Evolutionary conservation across 2,113 vertebrate genomes (phyloP).

Genomic region (Ammodytes dubius): DNA sequence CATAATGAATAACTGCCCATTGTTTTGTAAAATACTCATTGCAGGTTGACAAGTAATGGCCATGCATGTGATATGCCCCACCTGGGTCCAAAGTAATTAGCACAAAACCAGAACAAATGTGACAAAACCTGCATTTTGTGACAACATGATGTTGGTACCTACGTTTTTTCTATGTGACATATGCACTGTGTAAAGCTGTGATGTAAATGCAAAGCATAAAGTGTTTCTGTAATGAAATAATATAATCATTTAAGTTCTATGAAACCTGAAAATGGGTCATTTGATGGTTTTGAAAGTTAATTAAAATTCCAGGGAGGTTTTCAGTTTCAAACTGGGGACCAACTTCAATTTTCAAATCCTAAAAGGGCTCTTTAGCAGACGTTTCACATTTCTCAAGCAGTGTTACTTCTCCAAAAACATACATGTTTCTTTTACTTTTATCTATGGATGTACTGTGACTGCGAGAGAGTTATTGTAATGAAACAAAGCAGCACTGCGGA

Average conservation of each 20-base stretch:
- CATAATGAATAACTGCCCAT: not conserved
- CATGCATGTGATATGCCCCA: no score
- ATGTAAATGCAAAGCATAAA: no score
- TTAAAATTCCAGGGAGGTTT: slow-evolving; percentile 9
- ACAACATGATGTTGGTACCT: not conserved
- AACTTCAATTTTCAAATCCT: slow-evolving; percentile 13
- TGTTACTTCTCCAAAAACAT: slow-evolving; percentile 1
- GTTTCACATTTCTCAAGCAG: not conserved
- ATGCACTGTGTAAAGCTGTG: no score
- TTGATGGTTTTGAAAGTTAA: slow-evolving; percentile 6
- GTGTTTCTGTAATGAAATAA: no score
- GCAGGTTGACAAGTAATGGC: not conserved
- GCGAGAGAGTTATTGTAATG: slow-evolving; percentile 8
- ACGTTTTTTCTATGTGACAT: no score
- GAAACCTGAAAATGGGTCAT: slow-evolving; percentile 20
- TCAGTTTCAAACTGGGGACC: slow-evolving; percentile 7
- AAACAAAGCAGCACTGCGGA: slow-evolving; percentile 34
- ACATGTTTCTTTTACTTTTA: not conserved
- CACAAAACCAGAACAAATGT: no score
- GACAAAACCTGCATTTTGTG: not conserved
- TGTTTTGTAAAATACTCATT: not conserved
- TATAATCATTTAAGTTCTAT: not conserved
- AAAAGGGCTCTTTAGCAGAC: not conserved
- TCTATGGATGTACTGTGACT: not conserved
- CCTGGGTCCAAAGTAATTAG: no score